phyloP scores from a whole-genome alignment of 2,113 vertebrate species.

The Lophura nycthemera region DNA sequence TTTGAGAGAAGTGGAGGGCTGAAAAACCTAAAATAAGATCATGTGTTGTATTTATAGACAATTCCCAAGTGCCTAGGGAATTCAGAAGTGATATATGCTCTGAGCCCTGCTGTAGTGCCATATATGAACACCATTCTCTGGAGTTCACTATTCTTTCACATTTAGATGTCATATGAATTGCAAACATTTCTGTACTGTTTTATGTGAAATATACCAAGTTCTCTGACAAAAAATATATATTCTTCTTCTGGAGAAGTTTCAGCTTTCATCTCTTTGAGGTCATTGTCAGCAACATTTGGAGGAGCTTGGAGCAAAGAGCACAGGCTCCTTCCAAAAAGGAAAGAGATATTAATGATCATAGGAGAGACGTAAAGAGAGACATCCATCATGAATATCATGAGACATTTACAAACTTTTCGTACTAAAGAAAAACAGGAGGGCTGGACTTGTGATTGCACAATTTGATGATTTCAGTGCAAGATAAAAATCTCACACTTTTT shows the following conservation, averaged over 20 bases:
- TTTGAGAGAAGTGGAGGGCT: neutral
- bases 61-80: neutral
- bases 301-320: neutral
- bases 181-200: neutral
- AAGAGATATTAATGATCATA: neutral
- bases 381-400: neutral
- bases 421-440: neutral
- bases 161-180: neutral
- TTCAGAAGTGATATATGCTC: neutral
- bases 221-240: neutral
- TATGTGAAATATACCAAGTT: neutral
- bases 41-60: neutral
- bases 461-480: neutral
- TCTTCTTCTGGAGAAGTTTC: neutral
- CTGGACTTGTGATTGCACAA: neutral
- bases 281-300: neutral
- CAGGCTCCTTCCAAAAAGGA: neutral
- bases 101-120: neutral
- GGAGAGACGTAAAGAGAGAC: neutral
- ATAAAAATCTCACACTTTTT: neutral
- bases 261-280: neutral
- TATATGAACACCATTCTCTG: neutral
- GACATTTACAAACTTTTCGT: neutral
- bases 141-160: neutral
- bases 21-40: neutral